Evolutionary conservation across 30 jellyfish, hydroid and myxozoan genomes (phyloP).

Genomic region (Mastigias papua): DNA sequence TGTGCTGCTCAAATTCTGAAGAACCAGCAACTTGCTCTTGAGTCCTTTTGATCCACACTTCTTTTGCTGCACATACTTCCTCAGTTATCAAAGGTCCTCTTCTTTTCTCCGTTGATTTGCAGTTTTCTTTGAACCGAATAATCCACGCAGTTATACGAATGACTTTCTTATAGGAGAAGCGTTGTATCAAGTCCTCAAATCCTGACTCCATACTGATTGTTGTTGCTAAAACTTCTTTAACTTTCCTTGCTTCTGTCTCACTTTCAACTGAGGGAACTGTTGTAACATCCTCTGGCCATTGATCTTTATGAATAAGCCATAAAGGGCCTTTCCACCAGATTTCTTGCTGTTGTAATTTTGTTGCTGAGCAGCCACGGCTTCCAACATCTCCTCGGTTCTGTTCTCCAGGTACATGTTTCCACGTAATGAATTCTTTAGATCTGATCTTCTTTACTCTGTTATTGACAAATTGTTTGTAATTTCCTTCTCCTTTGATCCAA

Average conservation of each 20-base stretch:
- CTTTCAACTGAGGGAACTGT: slow-evolving; percentile 33
- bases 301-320: no score
- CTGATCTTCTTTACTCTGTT: slow-evolving; percentile 65
- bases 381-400: slow-evolving; percentile 61
- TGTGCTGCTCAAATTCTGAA: slow-evolving; percentile 29
- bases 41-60: slow-evolving; percentile 39
- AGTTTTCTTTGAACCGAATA: slow-evolving; percentile 52
- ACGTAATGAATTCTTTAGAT: slow-evolving; percentile 33
- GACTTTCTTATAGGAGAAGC: slow-evolving; percentile 28
- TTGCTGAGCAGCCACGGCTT: slow-evolving; percentile 30
- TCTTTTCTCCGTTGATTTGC: slow-evolving; percentile 15
- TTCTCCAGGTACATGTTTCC: slow-evolving; percentile 63
- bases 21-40: slow-evolving; percentile 40
- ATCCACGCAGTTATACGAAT: slow-evolving; percentile 70
- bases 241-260: slow-evolving; percentile 49
- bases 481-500: no score
- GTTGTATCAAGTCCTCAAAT: slow-evolving; percentile 10
- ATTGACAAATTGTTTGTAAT: slow-evolving; percentile 76
- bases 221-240: slow-evolving; percentile 38
- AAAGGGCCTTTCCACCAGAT: slow-evolving; percentile 57
- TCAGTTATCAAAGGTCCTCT: slow-evolving; percentile 73
- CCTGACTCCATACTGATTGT: slow-evolving; percentile 5
- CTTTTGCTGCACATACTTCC: no score
- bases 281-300: slow-evolving; percentile 53
- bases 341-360: not conserved